These are phyloP conservation scores for Ia io DNA, from an alignment of 2,113 vertebrate genomes.

Conservation along the genomic window DNA sequence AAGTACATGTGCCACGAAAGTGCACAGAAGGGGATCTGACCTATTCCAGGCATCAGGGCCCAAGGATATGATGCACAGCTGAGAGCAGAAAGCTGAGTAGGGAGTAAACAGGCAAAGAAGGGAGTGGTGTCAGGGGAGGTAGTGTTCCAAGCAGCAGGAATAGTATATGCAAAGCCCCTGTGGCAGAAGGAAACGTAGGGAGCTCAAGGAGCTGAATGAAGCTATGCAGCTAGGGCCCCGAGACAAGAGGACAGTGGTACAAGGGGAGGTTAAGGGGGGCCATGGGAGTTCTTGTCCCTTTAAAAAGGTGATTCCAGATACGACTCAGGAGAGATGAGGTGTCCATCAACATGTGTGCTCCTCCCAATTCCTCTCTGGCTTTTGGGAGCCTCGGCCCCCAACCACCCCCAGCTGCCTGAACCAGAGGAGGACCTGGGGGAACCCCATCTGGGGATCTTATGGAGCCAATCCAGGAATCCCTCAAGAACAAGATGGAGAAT, in stretches of 20 bases:
- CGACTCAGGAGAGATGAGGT: background rate
- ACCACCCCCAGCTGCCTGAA: background rate
- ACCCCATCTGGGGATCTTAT: background rate
- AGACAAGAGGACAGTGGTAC: fast-evolving
- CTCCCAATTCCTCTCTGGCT: background rate
- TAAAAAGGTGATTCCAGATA: background rate
- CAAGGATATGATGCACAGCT: fast-evolving
- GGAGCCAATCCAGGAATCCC: background rate
- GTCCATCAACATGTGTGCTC: fast-evolving
- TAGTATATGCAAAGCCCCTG: background rate
- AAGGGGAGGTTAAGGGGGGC: background rate
- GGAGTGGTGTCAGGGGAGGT: background rate
- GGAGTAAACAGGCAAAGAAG: background rate
- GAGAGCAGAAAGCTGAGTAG: background rate
- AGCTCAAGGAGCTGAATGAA: background rate
- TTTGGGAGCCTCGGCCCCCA: background rate
- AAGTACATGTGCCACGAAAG: background rate
- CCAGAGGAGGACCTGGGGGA: background rate
- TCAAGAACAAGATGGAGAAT: background rate
- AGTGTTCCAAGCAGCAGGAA: background rate
- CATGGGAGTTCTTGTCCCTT: background rate
- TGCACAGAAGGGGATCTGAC: background rate
- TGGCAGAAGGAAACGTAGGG: background rate
- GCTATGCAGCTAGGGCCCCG: background rate
- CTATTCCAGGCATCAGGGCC: background rate